A percentile compares a stretch with the other conserved stretches of the same genome.
These are phyloP conservation scores for Typhlichthys eigenmanni DNA, from an alignment of 2,797 vertebrate genomes.

Conservation along the genomic window DNA sequence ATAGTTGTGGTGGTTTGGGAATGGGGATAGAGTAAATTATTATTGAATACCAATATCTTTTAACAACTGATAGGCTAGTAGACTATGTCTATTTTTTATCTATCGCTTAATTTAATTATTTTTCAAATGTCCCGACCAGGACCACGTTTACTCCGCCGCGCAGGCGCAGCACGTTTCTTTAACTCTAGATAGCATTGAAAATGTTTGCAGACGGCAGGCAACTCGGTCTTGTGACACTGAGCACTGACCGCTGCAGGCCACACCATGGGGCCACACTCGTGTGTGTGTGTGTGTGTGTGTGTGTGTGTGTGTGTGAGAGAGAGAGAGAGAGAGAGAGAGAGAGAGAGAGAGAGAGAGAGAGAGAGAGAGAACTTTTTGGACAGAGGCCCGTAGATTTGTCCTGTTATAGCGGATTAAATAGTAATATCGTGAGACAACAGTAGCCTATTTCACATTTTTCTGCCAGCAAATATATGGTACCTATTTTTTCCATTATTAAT, in stretches of 20 bases:
- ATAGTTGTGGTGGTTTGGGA: no score
- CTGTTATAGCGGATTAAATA: no score
- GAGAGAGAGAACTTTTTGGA: background rate
- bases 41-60: background rate
- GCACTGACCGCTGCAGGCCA: slow-evolving; percentile 55
- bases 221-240: slow-evolving; percentile 78
- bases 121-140: no score
- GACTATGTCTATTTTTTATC: background rate
- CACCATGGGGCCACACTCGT: no score
- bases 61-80: background rate
- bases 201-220: slow-evolving; percentile 64
- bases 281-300: background rate
- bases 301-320: background rate
- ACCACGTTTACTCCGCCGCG: no score
- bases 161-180: no score
- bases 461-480: no score
- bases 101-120: no score
- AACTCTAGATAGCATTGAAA: slow-evolving; percentile 76
- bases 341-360: background rate
- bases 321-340: background rate
- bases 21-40: no score
- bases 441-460: no score
- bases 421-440: no score
- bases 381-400: background rate
- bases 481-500: no score